Base-by-base conservation (phyloP, 2,797 vertebrate species). In the Capromys pilorides region DNA sequence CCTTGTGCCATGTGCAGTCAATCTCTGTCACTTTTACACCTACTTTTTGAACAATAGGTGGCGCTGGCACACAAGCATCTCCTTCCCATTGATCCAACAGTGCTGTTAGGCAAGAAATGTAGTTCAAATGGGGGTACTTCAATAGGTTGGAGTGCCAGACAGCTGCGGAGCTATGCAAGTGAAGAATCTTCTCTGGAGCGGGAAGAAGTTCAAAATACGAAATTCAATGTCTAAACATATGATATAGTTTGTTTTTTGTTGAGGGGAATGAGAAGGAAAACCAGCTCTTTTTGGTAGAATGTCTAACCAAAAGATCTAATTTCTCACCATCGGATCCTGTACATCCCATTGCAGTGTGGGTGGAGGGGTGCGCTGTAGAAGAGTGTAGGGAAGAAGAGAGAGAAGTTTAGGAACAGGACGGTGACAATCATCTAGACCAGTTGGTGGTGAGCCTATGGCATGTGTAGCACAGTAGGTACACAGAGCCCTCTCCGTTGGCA, bases 41-140 rank as follows among this genome's bases (percentile, higher is more conserved):
- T 79, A 64, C 19, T 84, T 93, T 97, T 88, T 92, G 62, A 95
- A 91, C 95, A 94, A 91, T 67, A 96, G 94, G 73, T 96, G 96
- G 93, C 88, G 67, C 95, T 86, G 93, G 77, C 36, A 75, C 71
- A 90, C 54, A 96, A 94, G 86, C 39, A 8, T 88, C 94, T 93
- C 83, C 75, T 86, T 67, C 57, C 22, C n/a, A 18, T 36, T 78
- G 66, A 12, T 18, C 39, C 75, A 87, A 26, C 54, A 77, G 59
- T 51, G 85, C 31, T 87, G 78, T 31, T 78, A 69, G 41, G 22
- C 61, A 59, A 54, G 57, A 93, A 75, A 36, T 26, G 36, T 1
- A 79, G 84, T 51, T 83, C 51, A 88, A 84, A 66, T 11, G 13
- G 10, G 10, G 22, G 5, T 86, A 26, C n/a, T 54, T 28, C 62